Conservation (phyloP, 2,888 invertebrate species). For the Cerceris rybyensis region DNA sequence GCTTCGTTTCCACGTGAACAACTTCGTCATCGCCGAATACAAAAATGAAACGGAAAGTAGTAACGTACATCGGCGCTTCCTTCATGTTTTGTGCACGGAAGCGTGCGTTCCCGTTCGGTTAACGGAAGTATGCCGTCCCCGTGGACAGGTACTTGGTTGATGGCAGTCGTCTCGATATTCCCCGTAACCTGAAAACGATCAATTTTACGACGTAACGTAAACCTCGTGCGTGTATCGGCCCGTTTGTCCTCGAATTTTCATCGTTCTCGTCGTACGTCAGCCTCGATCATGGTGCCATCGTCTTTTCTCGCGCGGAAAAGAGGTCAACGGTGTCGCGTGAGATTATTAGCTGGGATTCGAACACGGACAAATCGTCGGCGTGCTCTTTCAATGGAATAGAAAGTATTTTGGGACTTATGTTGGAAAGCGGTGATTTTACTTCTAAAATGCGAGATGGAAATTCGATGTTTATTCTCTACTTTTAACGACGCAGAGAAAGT, state of each 20-base stretch:
- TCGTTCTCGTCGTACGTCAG: conserved; percentile 1
- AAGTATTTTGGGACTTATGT: conserved; percentile 11
- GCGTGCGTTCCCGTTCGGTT: conserved; percentile 39
- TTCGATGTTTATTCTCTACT: too few relatives aligned
- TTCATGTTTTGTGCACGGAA: conserved; percentile 45
- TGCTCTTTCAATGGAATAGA: neutral
- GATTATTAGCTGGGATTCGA: conserved; percentile 8
- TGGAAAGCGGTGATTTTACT: neutral
- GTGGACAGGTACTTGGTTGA: conserved; percentile 54
- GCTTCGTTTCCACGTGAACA: conserved; percentile 4
- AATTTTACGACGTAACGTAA: conserved; percentile 38
- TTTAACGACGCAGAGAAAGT: too few relatives aligned
- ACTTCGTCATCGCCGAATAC: conserved; percentile 2
- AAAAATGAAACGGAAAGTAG: conserved; percentile 64
- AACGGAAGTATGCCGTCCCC: conserved; percentile 48
- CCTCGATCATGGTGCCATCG: conserved; percentile 23
- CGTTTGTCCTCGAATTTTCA: neutral
- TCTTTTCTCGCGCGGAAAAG: conserved; percentile 14
- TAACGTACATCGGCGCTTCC: conserved; percentile 9
- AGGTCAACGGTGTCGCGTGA: conserved; percentile 18
- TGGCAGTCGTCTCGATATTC: conserved; percentile 47
- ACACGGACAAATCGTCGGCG: neutral
- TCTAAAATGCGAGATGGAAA: neutral
- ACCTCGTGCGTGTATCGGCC: neutral
- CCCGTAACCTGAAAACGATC: conserved; percentile 55